Evolutionary conservation across 2,113 vertebrate genomes (phyloP), one percentile per base, ranked within the genome.

Genomic region (Gambusia holbrooki): DNA sequence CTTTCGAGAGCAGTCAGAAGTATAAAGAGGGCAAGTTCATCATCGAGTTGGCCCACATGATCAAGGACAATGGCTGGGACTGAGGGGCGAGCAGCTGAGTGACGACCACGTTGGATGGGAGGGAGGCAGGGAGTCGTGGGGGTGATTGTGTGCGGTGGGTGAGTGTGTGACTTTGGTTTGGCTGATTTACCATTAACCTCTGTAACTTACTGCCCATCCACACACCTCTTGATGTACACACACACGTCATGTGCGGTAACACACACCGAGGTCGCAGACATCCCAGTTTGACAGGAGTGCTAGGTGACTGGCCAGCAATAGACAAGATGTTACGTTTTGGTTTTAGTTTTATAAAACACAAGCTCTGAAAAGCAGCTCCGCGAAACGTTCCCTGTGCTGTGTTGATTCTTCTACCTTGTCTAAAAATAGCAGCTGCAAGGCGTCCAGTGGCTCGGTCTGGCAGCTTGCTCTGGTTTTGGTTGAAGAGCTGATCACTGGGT

Each of bases 1-100:
- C 98, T 81, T 99, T 99, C 88, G 98, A 99, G 95, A 99, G 97
- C 97, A 99, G 97, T 94, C 98, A 99, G 95, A 99, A 99, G 93
- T 99, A 99, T 93, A 99, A 99, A 95, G 98, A 99, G 95, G 98
- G 98, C 91, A 99, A 99, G 94, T 99, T 98, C 96, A 99, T 99
- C 96, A 99, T 99, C 90, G 98, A 99, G 93, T 94, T 99, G 92
- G 97, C 98, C 85, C 98, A 99, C 96, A 99, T 99, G 98, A 99
- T 99, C 95, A 99, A 99, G 94, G 98, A 99, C 95, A 99, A 99
- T 72, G 97, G 97, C 95, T 99, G 97, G 98, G 97, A 99, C 93
- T 99, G 96, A 99, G 76, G 0, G 64, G 70, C 33, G 15, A 85
- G 73, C 73, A 40, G 69, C 73, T 74, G 29, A 71, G 79, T 82